These are phyloP conservation scores for Diachasmimorpha longicaudata DNA, from an alignment of 1,140 invertebrate species.

Conservation along the genomic window DNA sequence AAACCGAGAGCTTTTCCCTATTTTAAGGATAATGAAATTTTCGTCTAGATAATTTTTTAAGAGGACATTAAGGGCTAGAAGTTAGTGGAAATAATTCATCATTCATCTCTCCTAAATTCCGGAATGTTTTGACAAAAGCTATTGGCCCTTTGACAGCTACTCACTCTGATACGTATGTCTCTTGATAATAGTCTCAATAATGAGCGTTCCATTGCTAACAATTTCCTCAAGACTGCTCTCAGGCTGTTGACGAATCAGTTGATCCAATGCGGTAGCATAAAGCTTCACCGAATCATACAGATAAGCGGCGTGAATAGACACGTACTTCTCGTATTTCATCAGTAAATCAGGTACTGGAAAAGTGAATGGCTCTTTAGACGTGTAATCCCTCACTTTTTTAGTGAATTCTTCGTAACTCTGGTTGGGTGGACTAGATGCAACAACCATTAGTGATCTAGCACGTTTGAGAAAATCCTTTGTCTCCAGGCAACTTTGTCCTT, in stretches of 20 bases:
- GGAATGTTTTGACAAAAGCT: background rate
- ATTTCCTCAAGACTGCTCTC: conserved; percentile 73
- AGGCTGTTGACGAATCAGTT: conserved; percentile 70
- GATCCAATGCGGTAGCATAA: conserved; percentile 85
- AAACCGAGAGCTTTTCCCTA: no score
- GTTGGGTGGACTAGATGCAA: conserved; percentile 81
- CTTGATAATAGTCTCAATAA: conserved; percentile 80
- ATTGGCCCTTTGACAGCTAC: conserved; percentile 39
- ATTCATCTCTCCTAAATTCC: background rate
- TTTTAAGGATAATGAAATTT: background rate
- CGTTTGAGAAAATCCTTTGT: conserved; percentile 72
- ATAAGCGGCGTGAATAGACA: conserved; percentile 94
- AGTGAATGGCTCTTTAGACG: conserved; percentile 76
- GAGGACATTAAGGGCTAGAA: background rate
- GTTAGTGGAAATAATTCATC: background rate
- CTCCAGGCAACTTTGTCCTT: conserved; percentile 68
- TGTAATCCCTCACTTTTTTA: conserved; percentile 77
- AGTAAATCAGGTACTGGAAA: conserved; percentile 70
- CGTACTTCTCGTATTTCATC: conserved; percentile 73
- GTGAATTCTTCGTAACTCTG: conserved; percentile 79
- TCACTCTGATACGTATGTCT: conserved; percentile 81
- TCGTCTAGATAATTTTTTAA: background rate
- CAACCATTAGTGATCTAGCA: conserved; percentile 82
- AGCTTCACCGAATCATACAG: conserved; percentile 94
- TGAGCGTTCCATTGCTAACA: conserved; percentile 77